Evolutionary conservation across 2,113 vertebrate species (phyloP).

Genomic region (Pteruthius melanotis): DNA sequence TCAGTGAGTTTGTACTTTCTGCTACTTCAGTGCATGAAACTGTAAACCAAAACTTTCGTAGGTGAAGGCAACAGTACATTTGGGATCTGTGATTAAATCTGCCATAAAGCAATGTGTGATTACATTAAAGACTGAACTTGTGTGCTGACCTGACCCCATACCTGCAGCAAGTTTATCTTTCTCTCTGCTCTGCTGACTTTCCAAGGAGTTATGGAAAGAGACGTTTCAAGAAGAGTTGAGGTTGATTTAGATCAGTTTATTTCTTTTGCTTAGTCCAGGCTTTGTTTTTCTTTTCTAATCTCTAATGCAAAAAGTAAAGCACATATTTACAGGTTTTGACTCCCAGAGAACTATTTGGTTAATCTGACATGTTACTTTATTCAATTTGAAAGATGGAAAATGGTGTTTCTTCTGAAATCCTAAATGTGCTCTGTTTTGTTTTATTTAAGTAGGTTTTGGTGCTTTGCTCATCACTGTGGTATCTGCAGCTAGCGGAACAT

Average conservation of each 20-base stretch:
- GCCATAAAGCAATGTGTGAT: background rate
- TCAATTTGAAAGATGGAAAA: background rate
- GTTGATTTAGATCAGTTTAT: background rate
- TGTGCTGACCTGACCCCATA: constrained; percentile 1
- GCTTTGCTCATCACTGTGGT: background rate
- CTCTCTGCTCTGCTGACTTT: background rate
- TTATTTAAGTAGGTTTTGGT: background rate
- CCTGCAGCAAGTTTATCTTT: background rate
- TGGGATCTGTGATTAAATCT: constrained; percentile 17
- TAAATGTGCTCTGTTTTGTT: background rate
- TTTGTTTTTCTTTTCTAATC: background rate
- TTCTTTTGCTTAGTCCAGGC: background rate
- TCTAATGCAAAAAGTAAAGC: background rate
- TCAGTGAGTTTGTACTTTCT: constrained; percentile 31
- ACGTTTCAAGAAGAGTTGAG: background rate
- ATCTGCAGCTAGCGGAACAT: background rate
- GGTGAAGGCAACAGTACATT: background rate
- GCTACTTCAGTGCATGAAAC: background rate
- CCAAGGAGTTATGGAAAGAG: background rate
- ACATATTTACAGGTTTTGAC: background rate
- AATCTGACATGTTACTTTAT: background rate
- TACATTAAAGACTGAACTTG: background rate
- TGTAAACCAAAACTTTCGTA: background rate
- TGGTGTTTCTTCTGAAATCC: background rate
- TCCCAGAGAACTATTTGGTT: background rate